A percentile compares a stretch with the other conserved stretches of the same genome.
These are phyloP conservation scores for Anadara kagoshimensis DNA, from an alignment of 1,140 invertebrate species.

Conservation along the genomic window DNA sequence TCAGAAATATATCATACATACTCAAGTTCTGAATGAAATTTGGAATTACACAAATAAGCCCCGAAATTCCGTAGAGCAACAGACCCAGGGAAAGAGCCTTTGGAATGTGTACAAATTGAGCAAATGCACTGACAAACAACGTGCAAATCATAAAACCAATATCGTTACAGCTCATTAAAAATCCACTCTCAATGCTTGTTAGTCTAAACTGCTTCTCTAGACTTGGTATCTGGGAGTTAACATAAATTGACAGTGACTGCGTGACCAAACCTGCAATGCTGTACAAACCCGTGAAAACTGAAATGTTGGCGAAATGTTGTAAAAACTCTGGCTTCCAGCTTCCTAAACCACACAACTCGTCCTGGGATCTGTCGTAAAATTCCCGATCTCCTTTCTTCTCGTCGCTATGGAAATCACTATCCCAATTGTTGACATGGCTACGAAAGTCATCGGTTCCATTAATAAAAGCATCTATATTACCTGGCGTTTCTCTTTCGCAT, in stretches of 20 bases:
- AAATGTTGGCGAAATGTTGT: constrained; percentile 36
- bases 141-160: constrained; percentile 52
- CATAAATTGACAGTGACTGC: constrained; percentile 29
- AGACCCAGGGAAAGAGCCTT: constrained; percentile 43
- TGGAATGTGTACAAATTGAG: constrained; percentile 50
- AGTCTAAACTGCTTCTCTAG: constrained; percentile 56
- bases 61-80: constrained; percentile 50
- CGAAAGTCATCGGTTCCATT: too few species aligned
- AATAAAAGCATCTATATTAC: too few species aligned
- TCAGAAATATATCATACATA: neutral
- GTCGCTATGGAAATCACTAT: too few species aligned
- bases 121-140: constrained; percentile 50
- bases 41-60: constrained; percentile 50
- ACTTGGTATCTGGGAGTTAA: constrained; percentile 40
- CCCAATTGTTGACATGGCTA: too few species aligned
- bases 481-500: too few species aligned
- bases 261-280: constrained; percentile 36
- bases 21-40: constrained; percentile 34
- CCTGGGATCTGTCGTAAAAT: too few species aligned
- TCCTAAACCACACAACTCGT: constrained; percentile 25
- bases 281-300: constrained; percentile 28
- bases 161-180: constrained; percentile 60
- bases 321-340: constrained; percentile 7
- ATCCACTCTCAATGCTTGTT: constrained; percentile 48
- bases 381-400: too few species aligned